Base-by-base conservation (phyloP, 2,888 invertebrate genomes). In the Napeogenes sylphis region DNA sequence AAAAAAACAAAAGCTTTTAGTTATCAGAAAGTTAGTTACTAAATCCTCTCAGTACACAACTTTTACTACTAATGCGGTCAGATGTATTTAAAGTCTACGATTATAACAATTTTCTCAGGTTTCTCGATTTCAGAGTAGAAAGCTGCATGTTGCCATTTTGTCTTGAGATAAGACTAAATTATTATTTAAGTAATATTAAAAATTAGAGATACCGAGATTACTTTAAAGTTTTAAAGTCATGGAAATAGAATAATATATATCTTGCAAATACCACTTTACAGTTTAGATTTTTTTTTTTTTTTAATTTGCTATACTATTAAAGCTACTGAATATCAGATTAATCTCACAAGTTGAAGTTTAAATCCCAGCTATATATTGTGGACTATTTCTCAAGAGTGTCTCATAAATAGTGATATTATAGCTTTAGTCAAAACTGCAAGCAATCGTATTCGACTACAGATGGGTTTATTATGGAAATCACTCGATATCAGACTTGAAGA, bases 341-440 rank as follows among this genome's bases (percentile, higher is more conserved):
- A 42, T 2, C 10, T 12, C 42, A 30, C 21, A 51, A 21, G 6
- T 30, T 21, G 30, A n/a, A 30, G 21, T 30, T 51, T 51, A 51
- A 51, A 51, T 51, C 51, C 30, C 6, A n/a, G 30, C n/a, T 51
- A 30, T 30, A 51, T 51, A 10, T 21, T 30, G 51, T 6, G 3
- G 42, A 42, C 42, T 10, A 42, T 12, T 10, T 42, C 42, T 8
- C 30, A 8, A 21, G 51, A 51, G 51, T 21, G 55, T 45, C 51
- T 47, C 12, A 51, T 59, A 53, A 57, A 67, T 72, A 73, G 74
- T 69, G 75, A 74, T 79, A 75, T 73, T 75, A 66, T 45, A 65
- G 68, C 84, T 82, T 84, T 83, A 85, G 85, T 84, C 84, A 85
- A 84, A 86, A 86, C 81, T 87, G 83, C 84, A 83, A 73, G 77